Conservation (phyloP, 2,888 invertebrate genomes). For the Acleris holmiana region DNA sequence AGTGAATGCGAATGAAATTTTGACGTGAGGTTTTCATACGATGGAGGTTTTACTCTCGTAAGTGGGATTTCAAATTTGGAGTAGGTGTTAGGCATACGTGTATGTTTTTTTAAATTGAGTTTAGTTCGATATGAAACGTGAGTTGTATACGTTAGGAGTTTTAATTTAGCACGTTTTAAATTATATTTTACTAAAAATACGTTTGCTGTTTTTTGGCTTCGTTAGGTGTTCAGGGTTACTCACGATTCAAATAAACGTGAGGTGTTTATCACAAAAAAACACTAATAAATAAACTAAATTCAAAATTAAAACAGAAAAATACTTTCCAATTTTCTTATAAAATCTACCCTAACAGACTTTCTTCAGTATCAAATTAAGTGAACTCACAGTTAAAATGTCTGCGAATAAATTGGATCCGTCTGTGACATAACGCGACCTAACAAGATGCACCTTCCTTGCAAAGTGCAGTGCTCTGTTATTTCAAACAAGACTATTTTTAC, state of each 20-base stretch:
- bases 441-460: conserved; percentile 30
- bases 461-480: conserved; percentile 23
- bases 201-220: too few species aligned
- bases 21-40: conserved; percentile 7
- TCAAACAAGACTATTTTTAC: conserved; percentile 21
- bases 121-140: too few species aligned
- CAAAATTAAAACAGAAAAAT: too few species aligned
- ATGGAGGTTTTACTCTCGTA: background rate
- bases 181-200: too few species aligned
- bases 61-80: background rate
- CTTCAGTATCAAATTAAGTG: background rate
- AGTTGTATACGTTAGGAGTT: too few species aligned
- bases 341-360: background rate
- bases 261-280: too few species aligned
- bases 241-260: too few species aligned
- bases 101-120: too few species aligned
- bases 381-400: conserved; percentile 9
- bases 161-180: too few species aligned
- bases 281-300: too few species aligned
- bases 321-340: background rate
- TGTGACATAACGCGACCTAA: conserved; percentile 16
- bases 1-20: conserved; percentile 26
- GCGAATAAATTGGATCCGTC: conserved; percentile 34
- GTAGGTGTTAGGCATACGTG: too few species aligned
- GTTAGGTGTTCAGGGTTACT: too few species aligned